Conservation (phyloP, 2,113 vertebrate genomes). For the Labeo catla region DNA sequence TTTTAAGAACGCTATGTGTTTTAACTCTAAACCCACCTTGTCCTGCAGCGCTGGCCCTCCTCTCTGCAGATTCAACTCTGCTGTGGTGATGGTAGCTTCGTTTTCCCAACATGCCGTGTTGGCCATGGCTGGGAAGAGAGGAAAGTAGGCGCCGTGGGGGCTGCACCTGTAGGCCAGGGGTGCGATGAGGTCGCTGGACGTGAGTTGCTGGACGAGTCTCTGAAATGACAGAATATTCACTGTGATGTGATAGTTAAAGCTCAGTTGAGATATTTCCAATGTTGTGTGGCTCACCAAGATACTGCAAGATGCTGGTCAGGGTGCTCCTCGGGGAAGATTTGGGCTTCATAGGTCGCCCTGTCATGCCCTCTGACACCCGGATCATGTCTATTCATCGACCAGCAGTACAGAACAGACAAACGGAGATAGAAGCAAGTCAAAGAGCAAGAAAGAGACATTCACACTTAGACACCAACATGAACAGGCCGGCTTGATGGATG, state of each 20-base stretch:
- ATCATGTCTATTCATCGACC: conserved; percentile 86
- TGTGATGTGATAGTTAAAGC: background rate
- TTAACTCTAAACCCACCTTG: conserved; percentile 45
- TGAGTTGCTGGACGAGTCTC: conserved; percentile 88
- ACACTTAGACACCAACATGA: conserved; percentile 6
- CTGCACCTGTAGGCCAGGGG: conserved; percentile 86
- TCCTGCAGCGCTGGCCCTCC: conserved; percentile 47
- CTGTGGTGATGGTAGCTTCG: conserved; percentile 95
- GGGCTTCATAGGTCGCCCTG: conserved; percentile 87
- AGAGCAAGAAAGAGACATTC: conserved; percentile 47
- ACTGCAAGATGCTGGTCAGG: conserved; percentile 92
- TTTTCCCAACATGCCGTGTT: conserved; percentile 94
- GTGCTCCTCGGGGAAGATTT: conserved; percentile 88
- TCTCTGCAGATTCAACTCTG: conserved; percentile 84
- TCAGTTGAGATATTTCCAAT: background rate
- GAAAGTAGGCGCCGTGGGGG: conserved; percentile 87
- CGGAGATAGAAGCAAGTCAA: conserved; percentile 58
- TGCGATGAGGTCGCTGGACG: conserved; percentile 84
- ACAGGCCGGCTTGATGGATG: conserved; percentile 43
- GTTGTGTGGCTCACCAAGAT: conserved; percentile 82
- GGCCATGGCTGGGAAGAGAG: conserved; percentile 83
- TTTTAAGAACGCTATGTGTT: background rate
- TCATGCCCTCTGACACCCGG: conserved; percentile 87
- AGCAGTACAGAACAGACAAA: conserved; percentile 67
- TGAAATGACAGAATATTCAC: conserved; percentile 62